A percentile compares a stretch with the other conserved stretches of the same genome.
Conservation (phyloP, 1,140 invertebrate genomes). For the Euschistus heros region DNA sequence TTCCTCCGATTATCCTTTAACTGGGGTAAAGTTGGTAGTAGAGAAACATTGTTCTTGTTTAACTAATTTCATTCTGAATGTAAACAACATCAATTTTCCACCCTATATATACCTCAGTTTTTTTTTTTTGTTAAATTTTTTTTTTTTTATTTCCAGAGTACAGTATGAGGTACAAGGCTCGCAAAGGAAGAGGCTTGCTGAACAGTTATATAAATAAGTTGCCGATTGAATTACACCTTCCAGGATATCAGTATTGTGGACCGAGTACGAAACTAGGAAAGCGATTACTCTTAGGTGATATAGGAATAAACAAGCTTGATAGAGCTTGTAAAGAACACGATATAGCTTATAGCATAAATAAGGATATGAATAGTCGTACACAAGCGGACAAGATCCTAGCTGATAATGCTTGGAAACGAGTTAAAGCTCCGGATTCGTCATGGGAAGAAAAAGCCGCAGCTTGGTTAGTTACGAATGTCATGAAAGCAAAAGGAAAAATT, state of each 20-base stretch:
- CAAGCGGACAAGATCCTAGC: conserved; percentile 34
- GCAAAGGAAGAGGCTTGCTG: no score
- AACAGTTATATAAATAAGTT: no score
- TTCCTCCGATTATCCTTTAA: conserved; percentile 1
- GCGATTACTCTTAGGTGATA: conserved; percentile 36
- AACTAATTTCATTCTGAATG: background rate
- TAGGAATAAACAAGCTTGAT: conserved; percentile 39
- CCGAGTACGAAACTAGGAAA: conserved; percentile 38
- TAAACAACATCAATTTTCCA: background rate
- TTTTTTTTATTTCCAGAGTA: no score
- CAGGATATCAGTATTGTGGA: no score
- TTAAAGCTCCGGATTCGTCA: conserved; percentile 28
- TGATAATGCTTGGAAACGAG: conserved; percentile 33
- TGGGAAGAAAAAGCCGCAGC: conserved; percentile 2
- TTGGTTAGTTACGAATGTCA: no score
- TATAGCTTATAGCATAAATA: conserved; percentile 35
- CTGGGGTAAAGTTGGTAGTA: background rate
- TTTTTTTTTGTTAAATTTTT: no score
- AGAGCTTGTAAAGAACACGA: no score
- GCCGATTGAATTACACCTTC: no score
- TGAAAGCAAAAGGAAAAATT: background rate
- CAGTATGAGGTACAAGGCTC: conserved; percentile 39
- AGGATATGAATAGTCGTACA: conserved; percentile 31
- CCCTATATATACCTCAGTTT: conserved; percentile 31
- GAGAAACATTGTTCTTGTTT: background rate